Evolutionary conservation across 1,140 invertebrate genomes (phyloP), one percentile per base, ranked within the genome.

Genomic region (Doryteuthis pealeii): DNA sequence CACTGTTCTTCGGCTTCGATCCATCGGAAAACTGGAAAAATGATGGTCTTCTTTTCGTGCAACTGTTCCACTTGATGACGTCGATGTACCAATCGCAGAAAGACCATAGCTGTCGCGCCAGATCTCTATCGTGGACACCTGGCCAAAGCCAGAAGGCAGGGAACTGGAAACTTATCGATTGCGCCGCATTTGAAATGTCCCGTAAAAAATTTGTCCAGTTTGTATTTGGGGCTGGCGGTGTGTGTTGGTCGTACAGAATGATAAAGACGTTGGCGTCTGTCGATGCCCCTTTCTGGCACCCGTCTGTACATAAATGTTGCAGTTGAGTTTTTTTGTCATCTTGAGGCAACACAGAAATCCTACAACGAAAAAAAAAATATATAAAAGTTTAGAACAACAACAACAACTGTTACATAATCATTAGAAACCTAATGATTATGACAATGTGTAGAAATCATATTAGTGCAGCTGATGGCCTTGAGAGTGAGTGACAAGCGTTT

Each of bases 71-170:
- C 84, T 72, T 88, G 26, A 87, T 85, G 43, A 86, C 87, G 79
- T 89, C 89, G 66, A 87, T 88, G 72, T 81, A 89, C 85, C 89
- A 88, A 72, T 89, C 88, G 0, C 84, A 66, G 83, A 77, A 28
- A 15, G 32, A 87, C 73, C 82, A 87, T 88, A 0, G 79, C 40
- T 54, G 26, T 79, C 74, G 12, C 76, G 26, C 78, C 76, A 78
- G 6, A 79, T 35, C 62, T 79, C 78, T 28, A 79, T 76, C 43
- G 73, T 79, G 31, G 49, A 12, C 22, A 79, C 73, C 6, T 77
- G 68, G 80, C 72, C 80, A 1, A 62, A 73, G 67, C 62, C 78
- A 72, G 74, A 83, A 80, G 75, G 76, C 79, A 33, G 85, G 81
- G 66, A 14, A 83, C 76, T 14, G 76, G 72, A 76, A 87, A 89